A percentile compares a stretch with the other conserved stretches of the same genome.
phyloP scores from a whole-genome alignment of 2,113 vertebrate genomes.

The Trachemys scripta region DNA sequence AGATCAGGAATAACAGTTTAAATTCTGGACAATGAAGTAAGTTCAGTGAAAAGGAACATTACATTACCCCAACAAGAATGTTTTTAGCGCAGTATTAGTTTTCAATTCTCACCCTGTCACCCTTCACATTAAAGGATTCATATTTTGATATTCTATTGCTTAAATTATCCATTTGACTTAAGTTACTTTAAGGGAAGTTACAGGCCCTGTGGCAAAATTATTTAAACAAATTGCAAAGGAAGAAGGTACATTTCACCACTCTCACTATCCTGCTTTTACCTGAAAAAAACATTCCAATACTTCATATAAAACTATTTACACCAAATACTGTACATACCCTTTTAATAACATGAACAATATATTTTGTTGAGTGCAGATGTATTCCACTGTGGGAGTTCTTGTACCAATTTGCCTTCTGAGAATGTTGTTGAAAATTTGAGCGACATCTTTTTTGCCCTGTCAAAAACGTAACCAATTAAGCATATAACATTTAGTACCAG shows the following conservation, averaged over 20 bases:
- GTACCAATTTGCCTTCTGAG: conserved; percentile 96
- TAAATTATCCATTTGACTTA: neutral
- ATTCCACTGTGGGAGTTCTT: conserved; percentile 96
- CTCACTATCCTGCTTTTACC: neutral
- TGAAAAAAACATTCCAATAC: neutral
- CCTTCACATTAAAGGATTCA: neutral
- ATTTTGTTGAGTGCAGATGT: conserved; percentile 97
- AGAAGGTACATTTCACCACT: conserved; percentile 1
- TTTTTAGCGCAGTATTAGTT: neutral
- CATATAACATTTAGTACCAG: neutral
- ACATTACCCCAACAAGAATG: neutral
- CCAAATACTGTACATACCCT: conserved; percentile 84
- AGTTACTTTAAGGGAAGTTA: neutral
- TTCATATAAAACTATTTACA: conserved; percentile 15
- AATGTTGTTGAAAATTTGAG: conserved; percentile 99
- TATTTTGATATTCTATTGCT: neutral
- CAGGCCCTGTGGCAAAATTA: neutral
- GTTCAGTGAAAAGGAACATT: neutral
- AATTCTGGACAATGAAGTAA: neutral
- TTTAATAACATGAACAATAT: conserved; percentile 98
- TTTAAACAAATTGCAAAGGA: neutral
- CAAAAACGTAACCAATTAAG: conserved; percentile 72
- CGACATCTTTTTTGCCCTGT: conserved; percentile 97
- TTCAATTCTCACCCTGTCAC: neutral
- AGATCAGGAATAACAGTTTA: neutral